A percentile compares a stretch with the other conserved stretches of the same genome.
These are phyloP conservation scores for Epistrophella euchroma DNA, from an alignment of 2,888 invertebrate genomes.

Conservation along the genomic window DNA sequence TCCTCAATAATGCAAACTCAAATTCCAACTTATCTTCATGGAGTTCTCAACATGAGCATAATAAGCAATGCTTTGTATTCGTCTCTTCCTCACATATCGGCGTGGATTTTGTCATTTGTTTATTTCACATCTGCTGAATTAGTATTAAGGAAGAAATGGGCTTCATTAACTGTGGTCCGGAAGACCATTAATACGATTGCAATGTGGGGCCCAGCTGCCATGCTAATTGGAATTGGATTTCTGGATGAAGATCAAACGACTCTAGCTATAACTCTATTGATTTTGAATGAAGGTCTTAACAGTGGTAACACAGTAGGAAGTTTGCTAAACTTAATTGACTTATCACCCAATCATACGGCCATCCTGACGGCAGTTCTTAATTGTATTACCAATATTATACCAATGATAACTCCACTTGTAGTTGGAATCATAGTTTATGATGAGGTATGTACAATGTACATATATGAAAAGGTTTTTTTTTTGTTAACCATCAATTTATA, in stretches of 20 bases:
- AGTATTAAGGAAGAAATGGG: conserved; percentile 69
- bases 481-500: not conserved
- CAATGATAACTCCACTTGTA: conserved; percentile 86
- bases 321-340: conserved; percentile 85
- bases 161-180: conserved; percentile 79
- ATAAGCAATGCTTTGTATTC: conserved; percentile 84
- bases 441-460: conserved; percentile 51
- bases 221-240: too few relatives aligned
- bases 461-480: not conserved
- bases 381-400: conserved; percentile 84
- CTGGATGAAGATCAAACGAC: conserved; percentile 73
- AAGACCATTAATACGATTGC: conserved; percentile 76
- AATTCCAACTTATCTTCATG: conserved; percentile 86
- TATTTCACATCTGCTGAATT: conserved; percentile 48
- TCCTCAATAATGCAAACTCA: conserved; percentile 88
- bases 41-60: conserved; percentile 86
- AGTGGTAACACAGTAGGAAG: conserved; percentile 84
- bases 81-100: conserved; percentile 83
- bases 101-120: conserved; percentile 39
- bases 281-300: conserved; percentile 83
- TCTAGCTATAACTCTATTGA: conserved; percentile 84
- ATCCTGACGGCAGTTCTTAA: conserved; percentile 87
- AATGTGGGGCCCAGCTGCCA: conserved; percentile 84
- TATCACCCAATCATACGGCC: conserved; percentile 87
- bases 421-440: conserved; percentile 84